Evolutionary conservation across 2,113 vertebrate genomes (phyloP), one percentile per base, ranked within the genome.

Genomic region (Cheirogaleus medius): DNA sequence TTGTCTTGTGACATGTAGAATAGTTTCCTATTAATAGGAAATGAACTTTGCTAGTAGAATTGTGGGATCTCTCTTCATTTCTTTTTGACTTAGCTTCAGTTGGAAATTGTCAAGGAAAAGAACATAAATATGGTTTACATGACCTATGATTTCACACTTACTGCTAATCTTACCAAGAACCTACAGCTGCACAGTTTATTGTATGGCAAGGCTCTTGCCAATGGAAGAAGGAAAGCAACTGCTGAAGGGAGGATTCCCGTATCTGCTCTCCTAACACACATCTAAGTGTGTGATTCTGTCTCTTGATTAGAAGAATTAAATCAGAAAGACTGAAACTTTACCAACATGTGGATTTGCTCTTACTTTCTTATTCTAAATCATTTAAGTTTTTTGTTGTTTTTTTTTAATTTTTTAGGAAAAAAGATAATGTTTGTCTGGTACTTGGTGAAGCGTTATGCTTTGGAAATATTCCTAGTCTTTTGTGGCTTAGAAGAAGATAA

Each of bases 51-150:
- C 29, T 4, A 5, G 7, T 42, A 47, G 63, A 92, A 56, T 63
- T 81, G 25, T 68, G 37, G 32, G 47, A 5, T 81, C 14, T 85
- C 5, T 64, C 18, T 44, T 76, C 68, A 58, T 94, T 90, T 88
- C 60, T 66, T 94, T 90, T 91, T 90, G 47, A 25, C 54, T 94
- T 69, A 88, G 11, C 32, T 84, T 81, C 42, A 37, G 85, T 87
- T 95, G 66, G 54, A 83, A 64, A 83, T 2, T 83, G 8, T 69
- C 21, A 9, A 80, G 88, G 69, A 52, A 77, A 47, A 84, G 73
- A 34, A 84, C 63, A 27, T 85, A 80, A 86, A 23, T 49, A 10
- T 17, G 21, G 32, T 84, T 58, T 47, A 52, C 7, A 21, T 49
- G 47, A 54, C n/a, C 54, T 66, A 0, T 81, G 66, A 58, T 63